phyloP scores from a whole-genome alignment of 2,888 invertebrate genomes.

The Polyommatus icarus region DNA sequence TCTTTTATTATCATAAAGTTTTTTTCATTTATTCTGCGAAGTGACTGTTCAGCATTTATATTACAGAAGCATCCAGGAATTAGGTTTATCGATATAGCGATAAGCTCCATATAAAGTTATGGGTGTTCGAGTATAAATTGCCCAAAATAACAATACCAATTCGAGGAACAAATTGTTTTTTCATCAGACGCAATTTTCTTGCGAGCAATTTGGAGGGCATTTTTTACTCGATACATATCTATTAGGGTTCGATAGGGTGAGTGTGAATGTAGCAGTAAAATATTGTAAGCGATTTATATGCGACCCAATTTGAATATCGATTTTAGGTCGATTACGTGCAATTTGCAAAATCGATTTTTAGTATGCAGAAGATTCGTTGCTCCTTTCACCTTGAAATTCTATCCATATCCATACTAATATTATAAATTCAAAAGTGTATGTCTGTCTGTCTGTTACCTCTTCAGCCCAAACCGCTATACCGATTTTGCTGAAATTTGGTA shows the following conservation, averaged over 20 bases:
- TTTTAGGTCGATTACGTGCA: background rate
- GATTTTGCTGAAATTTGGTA: too few relatives aligned
- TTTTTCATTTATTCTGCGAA: background rate
- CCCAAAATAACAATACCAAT: slow-evolving; percentile 30
- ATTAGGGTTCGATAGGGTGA: slow-evolving; percentile 46
- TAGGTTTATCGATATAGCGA: background rate
- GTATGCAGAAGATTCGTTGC: too few relatives aligned
- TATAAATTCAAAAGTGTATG: too few relatives aligned
- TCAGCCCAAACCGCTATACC: too few relatives aligned
- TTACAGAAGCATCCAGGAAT: background rate
- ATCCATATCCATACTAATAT: too few relatives aligned
- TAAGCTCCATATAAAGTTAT: slow-evolving; percentile 5
- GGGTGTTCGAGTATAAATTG: slow-evolving; percentile 9
- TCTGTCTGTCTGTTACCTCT: too few relatives aligned
- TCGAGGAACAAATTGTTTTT: slow-evolving; percentile 26
- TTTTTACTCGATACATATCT: slow-evolving; percentile 57
- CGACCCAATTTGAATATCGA: slow-evolving; percentile 13
- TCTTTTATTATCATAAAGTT: too few relatives aligned
- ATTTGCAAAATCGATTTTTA: background rate
- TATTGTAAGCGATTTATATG: slow-evolving; percentile 13
- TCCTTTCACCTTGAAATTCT: too few relatives aligned
- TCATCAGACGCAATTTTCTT: slow-evolving; percentile 51
- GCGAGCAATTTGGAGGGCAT: slow-evolving; percentile 41
- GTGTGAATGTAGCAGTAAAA: slow-evolving; percentile 5
- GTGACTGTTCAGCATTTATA: background rate